Evolutionary conservation across 2,888 invertebrate genomes (phyloP), one percentile per base, ranked within the genome.

Genomic region (Parelbella ahira): DNA sequence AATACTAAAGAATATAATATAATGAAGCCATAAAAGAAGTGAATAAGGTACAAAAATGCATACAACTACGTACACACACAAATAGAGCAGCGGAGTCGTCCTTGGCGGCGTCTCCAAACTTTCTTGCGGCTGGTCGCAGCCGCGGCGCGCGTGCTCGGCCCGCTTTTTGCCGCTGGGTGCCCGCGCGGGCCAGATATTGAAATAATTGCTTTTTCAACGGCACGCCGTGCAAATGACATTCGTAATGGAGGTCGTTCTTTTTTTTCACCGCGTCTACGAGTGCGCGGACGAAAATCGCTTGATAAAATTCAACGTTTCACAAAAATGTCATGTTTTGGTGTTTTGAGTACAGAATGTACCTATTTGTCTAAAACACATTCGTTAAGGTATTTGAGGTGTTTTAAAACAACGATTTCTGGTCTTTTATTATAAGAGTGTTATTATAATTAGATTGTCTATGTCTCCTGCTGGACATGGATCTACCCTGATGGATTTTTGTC

Each of bases 141-240:
- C 74, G 75, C 74, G 75, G 69, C 62, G 84, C 84, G 81, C 84
- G 86, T 86, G 86, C 84, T 64, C 68, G 37, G 56, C 45, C 33
- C 72, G 64, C 66, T 86, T 86, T 83, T 84, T 84, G 78, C 63
- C 63, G 55, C 49, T 53, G 56, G 60, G 58, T 56, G 62, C 60
- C 56, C 66, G 74, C 76, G 72, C n/a, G n/a, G 69, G 73, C 71
- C 71, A 75, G 80, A 79, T 84, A 83, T 84, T 86, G 84, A 81
- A 86, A 84, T 84, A 86, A 86, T 86, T 86, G 80, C 82, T 86
- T 86, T 84, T 86, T 83, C 81, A 77, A 79, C 84, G 77, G 74
- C 83, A 82, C 80, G 81, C 66, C 81, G 86, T 81, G 82, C 84
- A 84, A 87, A 84, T 84, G 87, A 84, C 87, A 87, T 86, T 87